Percentiles rank a stretch among this genome's conserved stretches.
These are phyloP conservation scores for Tolmerus cingulatus DNA, from an alignment of 2,888 invertebrate species.

Conservation along the genomic window DNA sequence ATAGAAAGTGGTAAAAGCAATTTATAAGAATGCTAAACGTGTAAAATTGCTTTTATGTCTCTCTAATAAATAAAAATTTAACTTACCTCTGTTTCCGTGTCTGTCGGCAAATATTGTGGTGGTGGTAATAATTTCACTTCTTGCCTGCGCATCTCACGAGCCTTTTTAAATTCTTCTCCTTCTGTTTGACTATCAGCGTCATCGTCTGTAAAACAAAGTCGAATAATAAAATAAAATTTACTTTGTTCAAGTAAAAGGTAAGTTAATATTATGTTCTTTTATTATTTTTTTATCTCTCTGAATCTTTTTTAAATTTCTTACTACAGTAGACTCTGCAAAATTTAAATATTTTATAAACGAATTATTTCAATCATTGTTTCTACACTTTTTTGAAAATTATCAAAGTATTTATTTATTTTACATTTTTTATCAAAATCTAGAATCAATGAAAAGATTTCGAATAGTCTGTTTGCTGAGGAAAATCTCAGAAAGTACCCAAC, in stretches of 20 bases:
- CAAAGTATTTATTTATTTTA: too few species aligned
- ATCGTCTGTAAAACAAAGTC: constrained; percentile 63
- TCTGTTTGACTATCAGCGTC: constrained; percentile 77
- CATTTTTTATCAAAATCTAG: too few species aligned
- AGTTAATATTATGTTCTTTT: too few species aligned
- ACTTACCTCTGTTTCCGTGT: constrained; percentile 77
- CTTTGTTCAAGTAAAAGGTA: neutral
- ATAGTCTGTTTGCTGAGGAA: too few species aligned
- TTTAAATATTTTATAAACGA: too few species aligned
- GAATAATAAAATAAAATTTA: neutral
- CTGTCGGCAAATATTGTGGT: constrained; percentile 69
- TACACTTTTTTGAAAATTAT: too few species aligned
- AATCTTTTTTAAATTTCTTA: too few species aligned
- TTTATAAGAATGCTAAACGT: neutral
- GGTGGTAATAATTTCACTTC: constrained; percentile 74
- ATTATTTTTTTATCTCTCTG: too few species aligned
- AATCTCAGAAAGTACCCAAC: neutral
- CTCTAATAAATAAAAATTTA: neutral
- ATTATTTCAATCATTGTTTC: too few species aligned
- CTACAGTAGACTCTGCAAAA: too few species aligned
- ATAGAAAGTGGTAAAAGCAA: constrained; percentile 14
- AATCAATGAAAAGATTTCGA: neutral
- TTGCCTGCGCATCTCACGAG: constrained; percentile 72
- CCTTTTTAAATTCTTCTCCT: constrained; percentile 73
- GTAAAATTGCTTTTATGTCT: constrained; percentile 23